Percentiles rank a stretch among this genome's conserved stretches.
Conservation (phyloP, 1,140 invertebrate species). For the Drosophila paulistorum region DNA sequence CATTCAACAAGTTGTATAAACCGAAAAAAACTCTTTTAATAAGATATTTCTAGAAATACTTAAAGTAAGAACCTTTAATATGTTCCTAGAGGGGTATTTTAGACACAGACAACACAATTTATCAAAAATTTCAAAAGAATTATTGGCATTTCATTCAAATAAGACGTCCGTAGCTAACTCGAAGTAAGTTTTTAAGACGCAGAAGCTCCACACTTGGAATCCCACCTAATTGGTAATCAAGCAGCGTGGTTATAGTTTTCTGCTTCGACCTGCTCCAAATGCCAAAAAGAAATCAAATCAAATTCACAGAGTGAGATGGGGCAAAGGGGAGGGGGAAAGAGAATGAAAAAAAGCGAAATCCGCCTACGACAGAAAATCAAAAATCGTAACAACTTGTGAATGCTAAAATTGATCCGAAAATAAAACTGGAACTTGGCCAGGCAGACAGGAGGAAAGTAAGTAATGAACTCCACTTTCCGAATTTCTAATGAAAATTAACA, state of each 20-base stretch:
- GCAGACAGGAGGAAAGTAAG: neutral
- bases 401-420: constrained; percentile 23
- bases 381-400: constrained; percentile 31
- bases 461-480: neutral
- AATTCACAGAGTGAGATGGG: constrained; percentile 20
- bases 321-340: neutral
- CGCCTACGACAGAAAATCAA: constrained; percentile 1
- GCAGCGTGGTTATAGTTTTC: constrained; percentile 23
- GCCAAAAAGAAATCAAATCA: constrained; percentile 25
- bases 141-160: too few relatives aligned
- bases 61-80: too few relatives aligned
- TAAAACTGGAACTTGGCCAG: constrained; percentile 34
- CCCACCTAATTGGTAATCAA: constrained; percentile 46
- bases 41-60: too few relatives aligned
- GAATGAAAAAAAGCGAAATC: constrained; percentile 51
- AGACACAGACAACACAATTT: too few relatives aligned
- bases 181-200: too few relatives aligned
- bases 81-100: too few relatives aligned
- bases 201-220: too few relatives aligned
- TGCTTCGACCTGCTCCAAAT: constrained; percentile 34
- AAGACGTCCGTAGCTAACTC: too few relatives aligned
- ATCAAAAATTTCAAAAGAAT: too few relatives aligned
- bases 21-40: too few relatives aligned
- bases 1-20: too few relatives aligned
- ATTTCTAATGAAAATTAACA: neutral